Conservation (phyloP, 2,113 vertebrate species). For the Sander vitreus region DNA sequence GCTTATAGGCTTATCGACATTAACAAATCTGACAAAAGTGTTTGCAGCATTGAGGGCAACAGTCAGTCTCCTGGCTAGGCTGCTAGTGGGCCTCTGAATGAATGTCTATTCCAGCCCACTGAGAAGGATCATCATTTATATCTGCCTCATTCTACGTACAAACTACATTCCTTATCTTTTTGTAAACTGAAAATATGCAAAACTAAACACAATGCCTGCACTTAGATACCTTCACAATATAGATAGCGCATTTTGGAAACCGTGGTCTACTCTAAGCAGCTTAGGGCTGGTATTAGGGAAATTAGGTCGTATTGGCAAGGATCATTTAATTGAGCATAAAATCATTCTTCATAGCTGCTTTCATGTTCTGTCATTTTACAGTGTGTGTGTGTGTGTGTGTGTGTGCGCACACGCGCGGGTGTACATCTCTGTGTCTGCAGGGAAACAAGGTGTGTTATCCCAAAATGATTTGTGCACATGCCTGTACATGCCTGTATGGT, state of each 20-base stretch:
- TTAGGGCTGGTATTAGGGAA: conserved; percentile 68
- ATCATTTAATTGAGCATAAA: conserved; percentile 72
- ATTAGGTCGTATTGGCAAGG: conserved; percentile 73
- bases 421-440: conserved; percentile 58
- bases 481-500: conserved; percentile 51
- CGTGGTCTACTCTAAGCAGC: conserved; percentile 53
- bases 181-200: conserved; percentile 15
- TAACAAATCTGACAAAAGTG: conserved; percentile 17
- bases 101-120: no score
- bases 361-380: conserved; percentile 64
- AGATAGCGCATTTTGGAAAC: conserved; percentile 64
- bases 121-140: neutral
- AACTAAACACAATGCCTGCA: conserved; percentile 9
- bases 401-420: neutral
- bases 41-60: conserved; percentile 21
- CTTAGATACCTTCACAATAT: conserved; percentile 41
- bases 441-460: conserved; percentile 56
- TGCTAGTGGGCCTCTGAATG: neutral
- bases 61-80: neutral
- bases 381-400: neutral
- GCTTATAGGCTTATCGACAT: neutral
- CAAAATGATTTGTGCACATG: conserved; percentile 57
- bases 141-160: neutral
- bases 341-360: conserved; percentile 57
- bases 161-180: conserved; percentile 4